Conservation (phyloP, 1,140 invertebrate species). For the Drosophila kikkawai region DNA sequence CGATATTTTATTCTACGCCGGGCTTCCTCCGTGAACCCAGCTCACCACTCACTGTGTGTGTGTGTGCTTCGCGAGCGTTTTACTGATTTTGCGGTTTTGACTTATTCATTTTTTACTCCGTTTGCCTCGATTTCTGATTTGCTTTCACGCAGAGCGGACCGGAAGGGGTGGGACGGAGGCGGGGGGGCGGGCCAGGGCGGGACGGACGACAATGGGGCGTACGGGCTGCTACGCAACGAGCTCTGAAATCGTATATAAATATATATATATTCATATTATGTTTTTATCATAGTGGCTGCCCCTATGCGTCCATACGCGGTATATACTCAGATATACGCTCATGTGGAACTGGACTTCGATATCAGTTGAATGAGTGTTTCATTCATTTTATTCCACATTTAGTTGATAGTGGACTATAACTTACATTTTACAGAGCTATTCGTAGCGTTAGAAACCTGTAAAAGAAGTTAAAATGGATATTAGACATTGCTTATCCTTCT, state of each 20-base stretch:
- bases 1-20: slow-evolving; percentile 49
- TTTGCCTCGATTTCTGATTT: slow-evolving; percentile 50
- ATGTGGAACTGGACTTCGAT: slow-evolving; percentile 9
- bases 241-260: slow-evolving; percentile 34
- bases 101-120: slow-evolving; percentile 28
- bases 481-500: not conserved
- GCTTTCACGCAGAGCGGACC: slow-evolving; percentile 39
- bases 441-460: slow-evolving; percentile 9
- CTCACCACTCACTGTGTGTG: slow-evolving; percentile 14
- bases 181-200: slow-evolving; percentile 17
- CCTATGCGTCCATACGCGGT: slow-evolving; percentile 3
- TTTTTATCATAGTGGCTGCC: slow-evolving; percentile 17
- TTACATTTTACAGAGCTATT: slow-evolving; percentile 34
- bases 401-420: slow-evolving; percentile 1
- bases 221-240: slow-evolving; percentile 24
- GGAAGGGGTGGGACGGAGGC: slow-evolving; percentile 19
- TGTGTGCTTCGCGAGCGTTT: slow-evolving; percentile 36
- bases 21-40: slow-evolving; percentile 15
- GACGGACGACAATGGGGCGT: slow-evolving; percentile 40
- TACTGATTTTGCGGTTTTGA: slow-evolving; percentile 36
- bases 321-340: too few relatives aligned
- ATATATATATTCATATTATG: slow-evolving; percentile 1
- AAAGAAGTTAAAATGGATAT: not conserved
- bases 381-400: not conserved
- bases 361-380: slow-evolving; percentile 15